Evolutionary conservation across 2,888 invertebrate species (phyloP), one percentile per base, ranked within the genome.

Genomic region (Cephus pygmeus): DNA sequence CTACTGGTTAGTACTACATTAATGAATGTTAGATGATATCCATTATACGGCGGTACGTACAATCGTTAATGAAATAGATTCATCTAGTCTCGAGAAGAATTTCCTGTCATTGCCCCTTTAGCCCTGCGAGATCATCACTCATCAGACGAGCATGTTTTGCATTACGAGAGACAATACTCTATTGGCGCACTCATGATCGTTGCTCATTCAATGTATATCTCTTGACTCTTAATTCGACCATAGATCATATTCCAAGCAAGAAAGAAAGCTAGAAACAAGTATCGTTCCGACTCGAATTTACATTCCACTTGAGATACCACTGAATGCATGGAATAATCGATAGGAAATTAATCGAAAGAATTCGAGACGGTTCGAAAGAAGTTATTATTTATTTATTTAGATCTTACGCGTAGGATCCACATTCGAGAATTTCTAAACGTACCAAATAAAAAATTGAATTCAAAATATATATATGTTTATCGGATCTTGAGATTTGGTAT

Each of bases 1-100:
- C 93, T 95, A 93, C 94, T 95, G 95, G 95, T 95, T 95, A 95
- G 93, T 93, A 92, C 91, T 91, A 86, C 85, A 87, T 87, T 80
- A 56, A 56, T 56, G 85, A 86, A 87, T 84, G 85, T 87, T 89
- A 87, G 86, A 86, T 83, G 86, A 85, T 56, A 56, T 56, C 30
- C 36, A 23, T n/a, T 69, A 71, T 81, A 82, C 83, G 78, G 85
- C 83, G 56, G 76, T 75, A 78, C 76, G 76, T 76, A 76, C 36
- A 79, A 73, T 75, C 34, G 33, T 75, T 36, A 36, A 75, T 56
- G 77, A 33, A 34, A 69, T 56, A 75, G 11, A 15, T n/a, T 71
- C 71, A 71, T 71, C 6, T 71, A 71, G 71, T 34, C 71, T 56
- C 56, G 56, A 56, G 56, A 56, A 34, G 71, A 71, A 71, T 71